Percentiles rank a stretch among this genome's conserved stretches.
Conservation (phyloP, 2,888 invertebrate genomes). For the Tipula confusa region DNA sequence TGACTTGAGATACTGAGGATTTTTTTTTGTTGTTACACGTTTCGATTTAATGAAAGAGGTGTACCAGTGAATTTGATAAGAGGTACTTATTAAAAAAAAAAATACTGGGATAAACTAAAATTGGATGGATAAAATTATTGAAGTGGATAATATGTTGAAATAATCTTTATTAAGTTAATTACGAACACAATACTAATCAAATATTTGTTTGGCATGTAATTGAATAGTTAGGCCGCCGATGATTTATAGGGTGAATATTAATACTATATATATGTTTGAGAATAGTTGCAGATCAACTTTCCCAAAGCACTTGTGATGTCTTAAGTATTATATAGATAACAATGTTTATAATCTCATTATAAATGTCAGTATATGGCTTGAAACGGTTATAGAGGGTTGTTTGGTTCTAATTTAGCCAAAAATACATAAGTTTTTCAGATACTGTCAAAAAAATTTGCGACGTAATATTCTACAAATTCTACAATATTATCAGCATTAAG, state of each 20-base stretch:
- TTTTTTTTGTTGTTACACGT: background rate
- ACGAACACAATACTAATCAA: background rate
- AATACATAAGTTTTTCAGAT: too few relatives aligned
- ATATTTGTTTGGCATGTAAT: background rate
- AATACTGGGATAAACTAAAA: background rate
- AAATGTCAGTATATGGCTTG: too few relatives aligned
- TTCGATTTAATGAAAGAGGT: background rate
- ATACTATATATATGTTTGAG: background rate
- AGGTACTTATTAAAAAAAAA: background rate
- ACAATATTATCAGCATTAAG: too few relatives aligned
- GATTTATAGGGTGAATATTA: background rate
- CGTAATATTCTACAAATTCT: too few relatives aligned
- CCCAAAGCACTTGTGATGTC: background rate
- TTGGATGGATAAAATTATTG: slow-evolving; percentile 9
- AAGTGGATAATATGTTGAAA: slow-evolving; percentile 25
- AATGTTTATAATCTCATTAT: too few relatives aligned
- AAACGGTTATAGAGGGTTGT: too few relatives aligned
- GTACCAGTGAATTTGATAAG: slow-evolving; percentile 1
- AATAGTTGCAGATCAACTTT: background rate
- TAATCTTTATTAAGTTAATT: slow-evolving; percentile 25
- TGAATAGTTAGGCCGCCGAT: background rate
- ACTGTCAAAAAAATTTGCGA: too few relatives aligned
- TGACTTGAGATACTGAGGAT: slow-evolving; percentile 3
- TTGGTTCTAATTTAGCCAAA: too few relatives aligned
- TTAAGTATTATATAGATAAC: too few relatives aligned